A percentile compares a stretch with the other conserved stretches of the same genome.
phyloP scores from a whole-genome alignment of 2,113 vertebrate genomes.

The Peromyscus californicus region DNA sequence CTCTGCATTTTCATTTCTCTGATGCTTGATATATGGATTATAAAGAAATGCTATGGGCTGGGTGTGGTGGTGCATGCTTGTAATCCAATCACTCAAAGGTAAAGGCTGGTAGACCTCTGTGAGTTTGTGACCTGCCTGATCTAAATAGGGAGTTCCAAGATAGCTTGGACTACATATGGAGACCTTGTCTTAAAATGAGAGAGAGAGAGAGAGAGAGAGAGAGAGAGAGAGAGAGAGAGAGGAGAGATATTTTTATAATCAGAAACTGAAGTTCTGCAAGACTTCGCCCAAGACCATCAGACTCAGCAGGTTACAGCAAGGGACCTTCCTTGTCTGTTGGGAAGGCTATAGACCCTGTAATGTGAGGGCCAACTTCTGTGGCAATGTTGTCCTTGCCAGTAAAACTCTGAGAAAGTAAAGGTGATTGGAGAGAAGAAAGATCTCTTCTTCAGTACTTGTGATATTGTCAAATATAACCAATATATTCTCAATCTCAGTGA shows the following conservation, averaged over 20 bases:
- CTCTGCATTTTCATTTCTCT: not conserved
- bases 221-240: not conserved
- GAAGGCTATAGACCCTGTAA: not conserved
- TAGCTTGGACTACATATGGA: not conserved
- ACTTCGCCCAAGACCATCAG: not conserved
- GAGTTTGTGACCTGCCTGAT: not conserved
- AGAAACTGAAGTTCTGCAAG: not conserved
- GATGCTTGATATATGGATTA: not conserved
- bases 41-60: not conserved
- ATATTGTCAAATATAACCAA: not conserved
- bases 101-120: not conserved
- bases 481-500: not conserved
- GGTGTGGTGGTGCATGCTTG: too few species aligned
- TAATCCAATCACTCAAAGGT: not conserved
- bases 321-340: not conserved
- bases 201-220: not conserved
- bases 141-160: not conserved
- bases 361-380: not conserved
- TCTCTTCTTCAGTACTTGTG: conserved; percentile 22
- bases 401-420: not conserved
- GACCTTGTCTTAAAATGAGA: not conserved
- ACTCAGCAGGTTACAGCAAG: not conserved
- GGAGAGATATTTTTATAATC: not conserved
- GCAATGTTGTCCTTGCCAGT: not conserved
- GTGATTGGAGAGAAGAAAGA: fast-evolving